Percentiles rank a stretch among this genome's conserved stretches.
These are phyloP conservation scores for Drosophila elegans DNA, from an alignment of 1,140 invertebrate species.

Conservation along the genomic window DNA sequence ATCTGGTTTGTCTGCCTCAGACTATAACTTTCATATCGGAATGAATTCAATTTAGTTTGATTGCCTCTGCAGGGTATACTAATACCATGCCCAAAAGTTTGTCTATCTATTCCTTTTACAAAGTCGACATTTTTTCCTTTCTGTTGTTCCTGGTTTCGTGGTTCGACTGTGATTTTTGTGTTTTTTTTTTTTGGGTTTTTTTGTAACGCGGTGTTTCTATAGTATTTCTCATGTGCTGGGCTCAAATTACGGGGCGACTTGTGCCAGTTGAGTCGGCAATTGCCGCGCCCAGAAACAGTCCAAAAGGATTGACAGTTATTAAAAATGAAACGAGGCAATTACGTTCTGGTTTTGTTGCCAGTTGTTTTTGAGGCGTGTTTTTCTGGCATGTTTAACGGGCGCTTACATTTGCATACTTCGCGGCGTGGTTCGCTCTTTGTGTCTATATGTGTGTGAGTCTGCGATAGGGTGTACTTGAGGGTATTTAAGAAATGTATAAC, in stretches of 20 bases:
- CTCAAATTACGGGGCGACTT: constrained; percentile 63
- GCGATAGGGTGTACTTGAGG: constrained; percentile 9
- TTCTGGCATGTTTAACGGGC: constrained; percentile 73
- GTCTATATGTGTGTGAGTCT: not conserved
- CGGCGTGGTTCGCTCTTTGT: not conserved
- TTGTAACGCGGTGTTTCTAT: constrained; percentile 5
- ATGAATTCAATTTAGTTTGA: constrained; percentile 53
- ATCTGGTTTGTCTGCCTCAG: not conserved
- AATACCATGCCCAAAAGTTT: constrained; percentile 4
- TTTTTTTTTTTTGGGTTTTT: constrained; percentile 34
- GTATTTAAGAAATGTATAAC: not conserved
- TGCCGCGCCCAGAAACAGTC: constrained; percentile 63
- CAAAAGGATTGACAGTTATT: constrained; percentile 81
- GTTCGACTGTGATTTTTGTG: constrained; percentile 41
- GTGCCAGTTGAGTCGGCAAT: constrained; percentile 64
- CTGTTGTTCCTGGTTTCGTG: constrained; percentile 30
- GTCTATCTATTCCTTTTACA: constrained; percentile 11
- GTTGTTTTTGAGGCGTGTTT: constrained; percentile 66
- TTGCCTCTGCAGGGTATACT: constrained; percentile 35
- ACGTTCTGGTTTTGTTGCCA: constrained; percentile 67
- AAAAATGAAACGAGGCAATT: constrained; percentile 82
- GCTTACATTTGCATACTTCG: constrained; percentile 62
- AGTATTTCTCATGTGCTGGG: constrained; percentile 59
- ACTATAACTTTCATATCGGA: constrained; percentile 21
- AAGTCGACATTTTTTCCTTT: constrained; percentile 34